Percentiles rank a stretch among this genome's conserved stretches.
These are phyloP conservation scores for Columba janthina DNA, from an alignment of 2,113 vertebrate genomes.

Conservation along the genomic window DNA sequence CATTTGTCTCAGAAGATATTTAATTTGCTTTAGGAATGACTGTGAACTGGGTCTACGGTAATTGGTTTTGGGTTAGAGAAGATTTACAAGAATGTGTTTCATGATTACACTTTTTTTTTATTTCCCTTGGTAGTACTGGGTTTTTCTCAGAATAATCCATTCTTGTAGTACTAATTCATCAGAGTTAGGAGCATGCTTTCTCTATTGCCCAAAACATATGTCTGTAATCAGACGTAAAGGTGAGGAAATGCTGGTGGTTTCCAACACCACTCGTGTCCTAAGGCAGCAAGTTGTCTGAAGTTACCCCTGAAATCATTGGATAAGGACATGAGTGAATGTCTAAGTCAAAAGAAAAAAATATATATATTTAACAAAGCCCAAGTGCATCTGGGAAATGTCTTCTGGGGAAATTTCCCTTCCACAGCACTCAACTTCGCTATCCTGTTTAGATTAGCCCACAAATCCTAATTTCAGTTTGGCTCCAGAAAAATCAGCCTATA, in stretches of 20 bases:
- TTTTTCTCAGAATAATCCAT: not conserved
- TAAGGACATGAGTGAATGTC: not conserved
- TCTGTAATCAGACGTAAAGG: not conserved
- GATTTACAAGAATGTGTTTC: not conserved
- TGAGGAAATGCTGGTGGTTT: not conserved
- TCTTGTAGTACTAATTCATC: not conserved
- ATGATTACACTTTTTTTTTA: not conserved
- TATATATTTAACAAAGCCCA: not conserved
- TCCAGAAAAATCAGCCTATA: not conserved
- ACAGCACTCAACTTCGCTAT: not conserved
- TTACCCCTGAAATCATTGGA: not conserved
- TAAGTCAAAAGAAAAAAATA: not conserved
- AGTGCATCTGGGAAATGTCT: not conserved
- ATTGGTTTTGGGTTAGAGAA: not conserved
- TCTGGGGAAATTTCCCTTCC: not conserved
- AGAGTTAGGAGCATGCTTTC: not conserved
- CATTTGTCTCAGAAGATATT: not conserved
- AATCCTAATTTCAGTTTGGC: not conserved
- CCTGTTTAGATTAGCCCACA: not conserved
- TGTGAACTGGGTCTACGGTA: not conserved
- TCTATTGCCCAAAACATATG: not conserved
- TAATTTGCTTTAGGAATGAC: not conserved
- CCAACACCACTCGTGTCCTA: accelerated
- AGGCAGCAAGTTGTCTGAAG: not conserved
- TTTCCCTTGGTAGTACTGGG: accelerated